Percentiles rank a stretch among this genome's conserved stretches.
phyloP scores from a whole-genome alignment of 2,113 vertebrate species.

The Embiotoca jacksoni region DNA sequence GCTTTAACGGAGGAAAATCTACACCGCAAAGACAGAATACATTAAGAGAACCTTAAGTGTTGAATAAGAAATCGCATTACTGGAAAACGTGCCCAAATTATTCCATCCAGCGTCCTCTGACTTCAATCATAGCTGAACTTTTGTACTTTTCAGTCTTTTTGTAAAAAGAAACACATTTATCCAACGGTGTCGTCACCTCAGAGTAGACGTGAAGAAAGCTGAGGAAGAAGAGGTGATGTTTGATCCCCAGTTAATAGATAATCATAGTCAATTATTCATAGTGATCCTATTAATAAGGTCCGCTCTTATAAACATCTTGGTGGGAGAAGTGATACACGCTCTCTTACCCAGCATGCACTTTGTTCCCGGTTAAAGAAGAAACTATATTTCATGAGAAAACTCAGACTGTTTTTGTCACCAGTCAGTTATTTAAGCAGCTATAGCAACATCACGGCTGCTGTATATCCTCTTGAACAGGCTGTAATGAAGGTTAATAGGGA shows the following conservation, averaged over 20 bases:
- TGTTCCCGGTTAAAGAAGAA: background rate
- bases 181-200: background rate
- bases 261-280: conserved; percentile 14
- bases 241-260: background rate
- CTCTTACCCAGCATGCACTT: background rate
- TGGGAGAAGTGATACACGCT: background rate
- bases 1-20: no score
- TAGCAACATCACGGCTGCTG: background rate
- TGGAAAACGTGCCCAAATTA: background rate
- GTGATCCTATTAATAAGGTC: background rate
- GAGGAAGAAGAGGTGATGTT: background rate
- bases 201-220: background rate
- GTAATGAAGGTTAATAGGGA: background rate
- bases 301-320: background rate
- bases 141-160: background rate
- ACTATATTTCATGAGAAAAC: background rate
- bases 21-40: no score
- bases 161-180: background rate
- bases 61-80: background rate
- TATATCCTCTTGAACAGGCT: background rate
- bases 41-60: no score
- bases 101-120: conserved; percentile 2
- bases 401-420: background rate
- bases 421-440: background rate
- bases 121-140: background rate